Conservation (phyloP, 2,113 vertebrate genomes). For the Alaudala cheleensis region DNA sequence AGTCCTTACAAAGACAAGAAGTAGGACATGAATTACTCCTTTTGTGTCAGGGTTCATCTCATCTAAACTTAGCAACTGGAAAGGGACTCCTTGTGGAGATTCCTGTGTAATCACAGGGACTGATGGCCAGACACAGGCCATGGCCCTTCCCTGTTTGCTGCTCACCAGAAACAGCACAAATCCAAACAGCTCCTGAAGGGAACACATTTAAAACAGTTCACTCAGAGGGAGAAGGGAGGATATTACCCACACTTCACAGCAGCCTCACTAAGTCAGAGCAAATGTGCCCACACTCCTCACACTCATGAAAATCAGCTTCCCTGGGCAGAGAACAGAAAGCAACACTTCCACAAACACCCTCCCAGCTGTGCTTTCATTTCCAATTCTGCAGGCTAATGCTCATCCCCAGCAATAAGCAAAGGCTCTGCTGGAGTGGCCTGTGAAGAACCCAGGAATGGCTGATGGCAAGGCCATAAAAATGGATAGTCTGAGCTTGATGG, state of each 20-base stretch:
- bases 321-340: background rate
- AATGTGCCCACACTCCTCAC: background rate
- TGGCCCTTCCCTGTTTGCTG: rapidly evolving
- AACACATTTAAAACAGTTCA: background rate
- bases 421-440: background rate
- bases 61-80: background rate
- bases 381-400: background rate
- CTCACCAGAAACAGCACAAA: background rate
- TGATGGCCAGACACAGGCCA: background rate
- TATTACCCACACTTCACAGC: background rate
- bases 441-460: background rate
- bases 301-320: background rate
- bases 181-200: background rate
- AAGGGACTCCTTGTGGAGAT: background rate
- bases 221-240: background rate
- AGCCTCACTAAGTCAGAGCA: background rate
- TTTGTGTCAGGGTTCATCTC: background rate
- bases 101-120: background rate
- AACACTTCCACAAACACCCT: background rate
- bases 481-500: background rate
- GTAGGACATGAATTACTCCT: background rate
- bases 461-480: background rate
- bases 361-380: background rate
- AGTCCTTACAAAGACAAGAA: background rate
- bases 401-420: background rate